Evolutionary conservation across 2,888 invertebrate species (phyloP).

Genomic region (Gasteruption jaculator): DNA sequence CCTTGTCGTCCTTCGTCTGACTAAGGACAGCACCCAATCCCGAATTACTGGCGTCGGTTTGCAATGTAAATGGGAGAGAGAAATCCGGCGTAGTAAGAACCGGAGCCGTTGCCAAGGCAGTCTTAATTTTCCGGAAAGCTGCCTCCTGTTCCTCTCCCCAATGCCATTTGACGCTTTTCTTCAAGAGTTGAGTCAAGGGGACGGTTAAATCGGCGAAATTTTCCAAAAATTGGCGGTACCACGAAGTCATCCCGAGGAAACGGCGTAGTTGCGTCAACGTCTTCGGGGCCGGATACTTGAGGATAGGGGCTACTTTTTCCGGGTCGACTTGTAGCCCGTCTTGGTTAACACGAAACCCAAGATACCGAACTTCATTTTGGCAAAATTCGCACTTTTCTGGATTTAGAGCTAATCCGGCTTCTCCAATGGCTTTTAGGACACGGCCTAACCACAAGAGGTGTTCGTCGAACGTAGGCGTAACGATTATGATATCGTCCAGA

Average conservation of each 20-base stretch:
- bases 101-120: constrained; percentile 16
- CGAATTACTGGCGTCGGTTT: too few species aligned
- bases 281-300: constrained; percentile 20
- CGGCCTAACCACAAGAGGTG: constrained; percentile 7
- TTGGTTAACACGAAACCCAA: too few species aligned
- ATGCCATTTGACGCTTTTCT: constrained; percentile 20
- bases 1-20: constrained; percentile 11
- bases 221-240: constrained; percentile 33
- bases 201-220: constrained; percentile 21
- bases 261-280: constrained; percentile 22
- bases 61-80: constrained; percentile 15
- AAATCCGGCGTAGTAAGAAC: constrained; percentile 26
- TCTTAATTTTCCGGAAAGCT: constrained; percentile 22
- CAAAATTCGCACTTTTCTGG: constrained; percentile 14
- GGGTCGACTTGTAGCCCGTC: constrained; percentile 11
- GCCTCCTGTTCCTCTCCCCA: constrained; percentile 22
- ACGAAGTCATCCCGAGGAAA: constrained; percentile 32
- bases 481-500: constrained; percentile 15
- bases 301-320: constrained; percentile 14
- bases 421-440: constrained; percentile 11
- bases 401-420: constrained; percentile 9
- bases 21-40: too few species aligned
- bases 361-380: too few species aligned
- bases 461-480: constrained; percentile 13
- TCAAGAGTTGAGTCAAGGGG: constrained; percentile 24